These are phyloP conservation scores for Gasteruption jaculator DNA, from an alignment of 2,888 invertebrate species.

Conservation along the genomic window DNA sequence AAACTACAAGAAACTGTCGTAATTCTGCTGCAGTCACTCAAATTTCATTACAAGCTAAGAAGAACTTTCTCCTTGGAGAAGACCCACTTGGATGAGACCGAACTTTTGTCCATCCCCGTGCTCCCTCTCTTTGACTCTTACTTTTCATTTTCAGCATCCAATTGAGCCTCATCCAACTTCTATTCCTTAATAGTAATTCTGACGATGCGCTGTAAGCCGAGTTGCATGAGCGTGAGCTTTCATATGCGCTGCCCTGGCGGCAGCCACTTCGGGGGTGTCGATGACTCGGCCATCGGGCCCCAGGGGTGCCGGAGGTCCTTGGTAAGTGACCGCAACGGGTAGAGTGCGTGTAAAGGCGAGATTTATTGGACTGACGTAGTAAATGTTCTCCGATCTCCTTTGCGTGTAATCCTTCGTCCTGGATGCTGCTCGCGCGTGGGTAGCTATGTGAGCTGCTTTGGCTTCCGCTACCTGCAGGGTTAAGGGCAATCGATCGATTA, in stretches of 20 bases:
- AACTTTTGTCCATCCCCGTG: neutral
- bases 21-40: too few species aligned
- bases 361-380: too few species aligned
- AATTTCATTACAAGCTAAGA: too few species aligned
- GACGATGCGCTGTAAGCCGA: constrained; percentile 27
- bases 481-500: too few species aligned
- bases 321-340: constrained; percentile 31
- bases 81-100: too few species aligned
- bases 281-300: constrained; percentile 31
- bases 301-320: constrained; percentile 30
- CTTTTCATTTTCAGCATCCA: too few species aligned
- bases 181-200: constrained; percentile 20
- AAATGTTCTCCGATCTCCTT: too few species aligned
- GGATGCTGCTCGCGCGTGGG: constrained; percentile 43
- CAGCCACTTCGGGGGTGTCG: constrained; percentile 31
- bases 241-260: constrained; percentile 31
- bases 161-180: too few species aligned
- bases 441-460: constrained; percentile 49
- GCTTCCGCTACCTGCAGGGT: constrained; percentile 46
- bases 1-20: too few species aligned
- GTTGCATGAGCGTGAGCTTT: constrained; percentile 32
- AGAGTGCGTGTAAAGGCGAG: constrained; percentile 16
- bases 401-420: too few species aligned
- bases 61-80: too few species aligned
- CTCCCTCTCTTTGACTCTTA: neutral